Percentiles rank a stretch among this genome's conserved stretches.
These are phyloP conservation scores for Alcedo atthis DNA, from an alignment of 2,797 vertebrate species.

Conservation along the genomic window DNA sequence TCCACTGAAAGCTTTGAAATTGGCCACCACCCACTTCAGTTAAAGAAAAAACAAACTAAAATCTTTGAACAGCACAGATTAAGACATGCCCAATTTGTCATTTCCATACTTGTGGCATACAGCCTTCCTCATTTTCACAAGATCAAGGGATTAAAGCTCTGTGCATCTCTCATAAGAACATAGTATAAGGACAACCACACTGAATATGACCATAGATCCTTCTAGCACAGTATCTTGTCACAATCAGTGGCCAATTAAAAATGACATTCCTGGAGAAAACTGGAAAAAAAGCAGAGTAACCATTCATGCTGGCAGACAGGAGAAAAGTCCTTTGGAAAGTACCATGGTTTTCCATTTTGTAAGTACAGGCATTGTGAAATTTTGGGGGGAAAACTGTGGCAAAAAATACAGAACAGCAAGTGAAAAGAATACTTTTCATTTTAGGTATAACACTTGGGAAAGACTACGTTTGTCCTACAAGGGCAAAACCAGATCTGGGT, in stretches of 20 bases:
- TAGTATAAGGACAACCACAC: background rate
- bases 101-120: background rate
- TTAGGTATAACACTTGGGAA: background rate
- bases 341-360: background rate
- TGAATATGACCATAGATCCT: background rate
- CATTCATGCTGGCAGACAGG: background rate
- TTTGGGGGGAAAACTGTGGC: background rate
- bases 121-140: background rate
- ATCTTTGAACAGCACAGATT: background rate
- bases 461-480: background rate
- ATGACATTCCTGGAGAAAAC: background rate
- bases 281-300: background rate
- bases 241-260: background rate
- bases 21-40: background rate
- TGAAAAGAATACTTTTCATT: background rate
- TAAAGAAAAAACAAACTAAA: background rate
- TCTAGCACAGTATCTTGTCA: background rate
- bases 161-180: background rate
- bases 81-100: background rate
- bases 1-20: background rate
- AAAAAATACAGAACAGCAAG: background rate
- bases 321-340: background rate
- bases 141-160: background rate
- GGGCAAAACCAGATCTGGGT: background rate
- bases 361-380: background rate